A percentile compares a stretch with the other conserved stretches of the same genome.
Evolutionary conservation across 30 jellyfish, hydroid and myxozoan genomes (phyloP).

Genomic region (Hydractinia symbiolongicarpus): DNA sequence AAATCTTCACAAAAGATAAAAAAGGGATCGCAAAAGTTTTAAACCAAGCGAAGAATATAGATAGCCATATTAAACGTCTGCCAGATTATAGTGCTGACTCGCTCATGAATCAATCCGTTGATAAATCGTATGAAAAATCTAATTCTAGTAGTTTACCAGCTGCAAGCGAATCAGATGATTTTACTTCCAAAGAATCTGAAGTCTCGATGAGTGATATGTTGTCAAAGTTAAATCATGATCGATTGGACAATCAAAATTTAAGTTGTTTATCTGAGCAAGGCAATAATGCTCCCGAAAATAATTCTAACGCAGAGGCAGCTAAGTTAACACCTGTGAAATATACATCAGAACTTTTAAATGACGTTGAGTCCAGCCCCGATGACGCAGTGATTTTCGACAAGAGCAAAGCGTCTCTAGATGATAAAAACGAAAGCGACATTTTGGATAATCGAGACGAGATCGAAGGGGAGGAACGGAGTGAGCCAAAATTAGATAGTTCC

Average conservation of each 20-base stretch:
- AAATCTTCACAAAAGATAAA: not conserved
- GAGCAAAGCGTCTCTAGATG: not conserved
- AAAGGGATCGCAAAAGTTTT: not conserved
- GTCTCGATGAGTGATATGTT: not conserved
- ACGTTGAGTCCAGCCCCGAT: constrained; percentile 12
- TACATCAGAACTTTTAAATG: not conserved
- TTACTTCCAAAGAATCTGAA: not conserved
- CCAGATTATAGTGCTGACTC: not conserved
- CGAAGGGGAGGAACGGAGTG: not conserved
- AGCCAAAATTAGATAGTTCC: too few relatives aligned
- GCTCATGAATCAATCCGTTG: not conserved
- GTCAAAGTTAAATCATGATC: not conserved
- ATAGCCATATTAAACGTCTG: not conserved
- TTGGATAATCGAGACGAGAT: not conserved
- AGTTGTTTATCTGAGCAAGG: too few relatives aligned
- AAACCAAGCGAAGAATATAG: not conserved
- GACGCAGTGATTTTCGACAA: not conserved
- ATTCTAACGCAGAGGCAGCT: not conserved
- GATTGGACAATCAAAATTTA: not conserved
- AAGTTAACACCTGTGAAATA: too few relatives aligned
- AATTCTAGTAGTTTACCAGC: not conserved
- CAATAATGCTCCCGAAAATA: not conserved
- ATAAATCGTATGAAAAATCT: not conserved
- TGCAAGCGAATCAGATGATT: not conserved
- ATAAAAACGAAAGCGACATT: not conserved